Conservation (phyloP, 2,113 vertebrate species). For the Phrynocephalus versicolor region DNA sequence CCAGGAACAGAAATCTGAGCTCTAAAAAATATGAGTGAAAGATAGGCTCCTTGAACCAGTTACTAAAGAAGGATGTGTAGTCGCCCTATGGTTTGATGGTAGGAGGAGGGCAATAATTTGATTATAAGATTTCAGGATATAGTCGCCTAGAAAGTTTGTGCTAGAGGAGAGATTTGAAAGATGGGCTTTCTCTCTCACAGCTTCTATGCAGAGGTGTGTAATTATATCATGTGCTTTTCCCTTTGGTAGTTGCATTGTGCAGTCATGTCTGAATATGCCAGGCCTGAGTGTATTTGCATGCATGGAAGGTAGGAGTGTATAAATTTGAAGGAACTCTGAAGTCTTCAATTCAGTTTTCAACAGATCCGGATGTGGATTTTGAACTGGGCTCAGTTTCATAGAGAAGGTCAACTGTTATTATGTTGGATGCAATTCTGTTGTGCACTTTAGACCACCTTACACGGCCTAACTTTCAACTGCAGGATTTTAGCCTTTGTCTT, state of each 20-base stretch:
- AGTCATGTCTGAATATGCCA: not conserved
- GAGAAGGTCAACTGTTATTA: not conserved
- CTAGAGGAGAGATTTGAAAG: not conserved
- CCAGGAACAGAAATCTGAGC: no score
- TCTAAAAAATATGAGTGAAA: no score
- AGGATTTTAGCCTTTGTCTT: not conserved
- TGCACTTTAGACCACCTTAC: no score
- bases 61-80: no score
- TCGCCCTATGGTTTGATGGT: no score
- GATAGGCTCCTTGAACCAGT: no score
- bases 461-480: no score
- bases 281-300: not conserved
- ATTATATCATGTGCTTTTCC: not conserved
- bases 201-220: not conserved
- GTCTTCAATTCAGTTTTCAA: not conserved
- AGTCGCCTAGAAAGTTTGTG: not conserved
- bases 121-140: not conserved
- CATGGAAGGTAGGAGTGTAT: not conserved
- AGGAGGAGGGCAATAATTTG: no score
- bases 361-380: not conserved
- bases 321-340: not conserved
- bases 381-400: not conserved
- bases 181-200: not conserved
- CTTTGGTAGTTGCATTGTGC: not conserved
- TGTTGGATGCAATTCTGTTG: not conserved